Percentiles rank a stretch among this genome's conserved stretches.
phyloP scores from a whole-genome alignment of 2,113 vertebrate genomes.

The Microtus montanus region DNA sequence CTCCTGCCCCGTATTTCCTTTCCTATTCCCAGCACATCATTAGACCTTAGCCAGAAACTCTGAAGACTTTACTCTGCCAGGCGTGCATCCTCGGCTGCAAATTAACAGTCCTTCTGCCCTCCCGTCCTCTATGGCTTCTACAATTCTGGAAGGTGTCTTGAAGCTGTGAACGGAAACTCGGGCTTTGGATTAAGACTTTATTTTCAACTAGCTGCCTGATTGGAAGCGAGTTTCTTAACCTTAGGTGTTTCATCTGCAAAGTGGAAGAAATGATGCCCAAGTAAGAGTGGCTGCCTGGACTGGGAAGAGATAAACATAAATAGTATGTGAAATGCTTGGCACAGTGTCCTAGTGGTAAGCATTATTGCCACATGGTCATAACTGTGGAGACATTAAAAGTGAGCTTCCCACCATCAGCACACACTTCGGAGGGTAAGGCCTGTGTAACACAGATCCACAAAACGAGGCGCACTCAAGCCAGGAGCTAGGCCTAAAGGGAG shows the following conservation, averaged over 20 bases:
- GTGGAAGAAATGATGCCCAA: slow-evolving; percentile 25
- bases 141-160: slow-evolving; percentile 60
- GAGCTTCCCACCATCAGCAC: background rate
- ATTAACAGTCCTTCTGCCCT: background rate
- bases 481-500: slow-evolving; percentile 45
- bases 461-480: background rate
- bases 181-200: slow-evolving; percentile 47
- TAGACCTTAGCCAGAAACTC: slow-evolving; percentile 12
- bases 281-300: background rate
- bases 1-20: background rate
- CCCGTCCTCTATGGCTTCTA: background rate
- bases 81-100: background rate
- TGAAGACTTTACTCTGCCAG: slow-evolving; percentile 2
- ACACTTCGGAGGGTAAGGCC: background rate
- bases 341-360: slow-evolving; percentile 33
- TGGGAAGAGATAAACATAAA: background rate
- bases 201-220: slow-evolving; percentile 48
- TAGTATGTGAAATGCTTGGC: background rate
- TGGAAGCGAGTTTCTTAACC: slow-evolving; percentile 52
- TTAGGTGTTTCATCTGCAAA: slow-evolving; percentile 60
- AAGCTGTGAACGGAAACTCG: slow-evolving; percentile 63
- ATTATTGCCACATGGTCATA: slow-evolving; percentile 42
- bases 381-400: slow-evolving; percentile 33
- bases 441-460: background rate
- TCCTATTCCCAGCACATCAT: background rate